Conservation (phyloP, 2,888 invertebrate species). For the Pristionchus entomophagus region DNA sequence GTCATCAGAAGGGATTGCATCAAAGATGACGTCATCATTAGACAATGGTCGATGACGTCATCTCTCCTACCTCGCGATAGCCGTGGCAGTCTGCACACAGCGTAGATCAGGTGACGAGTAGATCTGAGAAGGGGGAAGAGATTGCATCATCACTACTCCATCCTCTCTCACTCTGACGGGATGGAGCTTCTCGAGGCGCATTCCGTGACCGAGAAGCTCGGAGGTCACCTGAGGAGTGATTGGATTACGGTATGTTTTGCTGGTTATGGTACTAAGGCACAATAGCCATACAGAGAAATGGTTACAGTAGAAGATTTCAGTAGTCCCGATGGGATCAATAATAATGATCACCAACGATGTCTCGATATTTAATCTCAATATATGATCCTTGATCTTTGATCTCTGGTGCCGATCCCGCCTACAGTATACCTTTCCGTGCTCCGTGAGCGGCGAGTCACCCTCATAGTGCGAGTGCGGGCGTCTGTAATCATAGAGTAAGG, state of each 20-base stretch:
- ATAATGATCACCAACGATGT: no score
- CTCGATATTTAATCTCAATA: no score
- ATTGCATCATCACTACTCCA: background rate
- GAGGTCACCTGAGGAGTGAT: background rate
- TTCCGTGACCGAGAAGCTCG: conserved; percentile 32
- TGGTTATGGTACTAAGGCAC: no score
- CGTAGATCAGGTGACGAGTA: conserved; percentile 36
- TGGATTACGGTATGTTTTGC: no score
- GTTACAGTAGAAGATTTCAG: no score
- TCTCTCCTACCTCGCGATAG: background rate
- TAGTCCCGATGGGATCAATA: no score
- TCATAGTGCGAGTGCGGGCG: conserved; percentile 40
- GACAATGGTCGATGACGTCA: background rate
- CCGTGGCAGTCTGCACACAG: conserved; percentile 45
- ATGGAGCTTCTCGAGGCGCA: conserved; percentile 45
- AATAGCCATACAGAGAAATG: no score
- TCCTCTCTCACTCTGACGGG: conserved; percentile 15
- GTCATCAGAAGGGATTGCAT: background rate
- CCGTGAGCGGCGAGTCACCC: conserved; percentile 35
- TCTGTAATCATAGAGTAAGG: background rate
- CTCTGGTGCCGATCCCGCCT: background rate
- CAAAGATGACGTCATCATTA: background rate
- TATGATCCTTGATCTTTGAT: background rate
- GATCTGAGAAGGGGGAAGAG: background rate
- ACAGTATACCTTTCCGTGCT: conserved; percentile 22